Conservation (phyloP, 2,797 vertebrate species). For the Mormyrops attenuatus region DNA sequence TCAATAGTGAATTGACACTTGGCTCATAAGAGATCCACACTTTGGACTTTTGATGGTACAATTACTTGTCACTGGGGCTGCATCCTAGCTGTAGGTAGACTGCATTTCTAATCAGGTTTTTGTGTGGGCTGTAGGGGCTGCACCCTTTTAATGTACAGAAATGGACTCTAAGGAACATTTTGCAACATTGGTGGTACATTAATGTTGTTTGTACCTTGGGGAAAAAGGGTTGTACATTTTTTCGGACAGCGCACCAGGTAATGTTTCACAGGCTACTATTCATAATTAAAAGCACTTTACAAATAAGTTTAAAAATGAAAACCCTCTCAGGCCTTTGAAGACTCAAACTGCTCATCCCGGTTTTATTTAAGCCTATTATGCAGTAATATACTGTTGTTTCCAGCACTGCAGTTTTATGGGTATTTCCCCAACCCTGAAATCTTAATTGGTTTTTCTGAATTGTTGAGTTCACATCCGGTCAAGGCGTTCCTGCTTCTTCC, state of each 20-base stretch:
- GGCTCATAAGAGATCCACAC: neutral
- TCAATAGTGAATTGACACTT: neutral
- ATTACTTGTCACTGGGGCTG: neutral
- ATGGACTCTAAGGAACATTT: neutral
- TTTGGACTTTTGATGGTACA: neutral
- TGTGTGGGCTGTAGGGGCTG: too few relatives aligned
- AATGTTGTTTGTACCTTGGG: neutral
- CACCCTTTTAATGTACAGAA: neutral
- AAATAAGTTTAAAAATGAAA: neutral
- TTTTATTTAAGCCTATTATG: neutral
- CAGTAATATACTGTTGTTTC: neutral
- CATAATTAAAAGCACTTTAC: neutral
- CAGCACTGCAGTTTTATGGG: neutral
- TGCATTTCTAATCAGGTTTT: too few relatives aligned
- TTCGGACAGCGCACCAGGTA: neutral
- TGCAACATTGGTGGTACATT: neutral
- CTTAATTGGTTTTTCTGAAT: neutral
- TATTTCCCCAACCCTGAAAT: neutral
- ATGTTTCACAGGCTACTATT: neutral
- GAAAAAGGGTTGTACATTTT: neutral
- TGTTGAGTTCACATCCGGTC: neutral
- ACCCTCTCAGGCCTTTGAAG: neutral
- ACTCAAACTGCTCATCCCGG: neutral
- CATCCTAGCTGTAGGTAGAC: neutral
- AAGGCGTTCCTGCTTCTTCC: neutral